A percentile compares a stretch with the other conserved stretches of the same genome.
phyloP scores from a whole-genome alignment of 2,888 invertebrate genomes.

The Dorcus hopei region DNA sequence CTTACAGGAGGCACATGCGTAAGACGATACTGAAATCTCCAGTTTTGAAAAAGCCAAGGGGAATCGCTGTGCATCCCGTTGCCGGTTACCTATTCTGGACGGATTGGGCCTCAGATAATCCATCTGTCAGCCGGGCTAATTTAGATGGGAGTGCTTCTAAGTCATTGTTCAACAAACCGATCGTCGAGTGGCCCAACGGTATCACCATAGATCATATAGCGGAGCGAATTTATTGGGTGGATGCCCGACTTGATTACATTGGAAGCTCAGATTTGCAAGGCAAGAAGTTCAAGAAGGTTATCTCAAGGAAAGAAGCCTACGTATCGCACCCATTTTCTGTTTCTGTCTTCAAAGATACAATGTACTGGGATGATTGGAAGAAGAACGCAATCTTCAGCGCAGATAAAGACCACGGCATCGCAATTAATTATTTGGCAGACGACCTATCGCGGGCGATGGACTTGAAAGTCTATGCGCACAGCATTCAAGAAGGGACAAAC shows the following conservation, averaged over 20 bases:
- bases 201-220: constrained; percentile 79
- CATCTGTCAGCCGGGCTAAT: constrained; percentile 75
- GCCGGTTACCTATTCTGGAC: constrained; percentile 84
- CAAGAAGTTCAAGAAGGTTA: constrained; percentile 61
- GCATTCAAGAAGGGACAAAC: constrained; percentile 71
- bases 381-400: constrained; percentile 74
- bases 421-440: constrained; percentile 52
- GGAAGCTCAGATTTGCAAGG: constrained; percentile 74
- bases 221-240: constrained; percentile 83
- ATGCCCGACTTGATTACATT: constrained; percentile 78
- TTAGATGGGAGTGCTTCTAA: constrained; percentile 72
- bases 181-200: constrained; percentile 84
- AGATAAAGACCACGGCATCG: constrained; percentile 71
- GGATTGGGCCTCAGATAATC: constrained; percentile 78
- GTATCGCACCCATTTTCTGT: constrained; percentile 84
- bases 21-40: constrained; percentile 61
- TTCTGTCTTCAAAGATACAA: constrained; percentile 76
- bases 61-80: constrained; percentile 80
- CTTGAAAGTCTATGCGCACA: constrained; percentile 75
- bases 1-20: constrained; percentile 68
- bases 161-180: constrained; percentile 61
- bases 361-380: constrained; percentile 92
- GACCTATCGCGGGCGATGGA: constrained; percentile 76
- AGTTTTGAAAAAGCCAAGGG: constrained; percentile 62
- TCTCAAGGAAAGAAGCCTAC: constrained; percentile 54